phyloP scores from a whole-genome alignment of 2,797 vertebrate genomes.

The Gallinago stenura region DNA sequence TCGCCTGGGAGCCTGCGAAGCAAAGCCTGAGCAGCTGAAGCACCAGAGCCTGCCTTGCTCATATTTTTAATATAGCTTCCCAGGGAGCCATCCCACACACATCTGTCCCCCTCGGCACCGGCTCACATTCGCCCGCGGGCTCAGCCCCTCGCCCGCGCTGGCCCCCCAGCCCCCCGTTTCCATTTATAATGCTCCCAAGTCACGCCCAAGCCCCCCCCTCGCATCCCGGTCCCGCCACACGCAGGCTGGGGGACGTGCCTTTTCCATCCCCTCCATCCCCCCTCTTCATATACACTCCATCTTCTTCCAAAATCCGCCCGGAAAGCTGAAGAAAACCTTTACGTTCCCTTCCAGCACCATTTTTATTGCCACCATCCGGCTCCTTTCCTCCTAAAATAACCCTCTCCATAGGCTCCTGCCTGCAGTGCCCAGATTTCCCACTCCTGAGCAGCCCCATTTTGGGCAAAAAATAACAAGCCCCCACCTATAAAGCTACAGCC shows the following conservation, averaged over 20 bases:
- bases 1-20: background rate
- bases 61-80: constrained; percentile 16
- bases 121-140: background rate
- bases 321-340: background rate
- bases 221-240: background rate
- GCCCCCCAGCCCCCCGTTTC: background rate
- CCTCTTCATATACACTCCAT: fast-evolving
- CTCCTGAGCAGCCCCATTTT: fast-evolving
- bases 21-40: background rate
- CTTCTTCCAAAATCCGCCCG: background rate
- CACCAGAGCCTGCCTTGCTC: background rate
- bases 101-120: constrained; percentile 46
- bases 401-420: background rate
- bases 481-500: fast-evolving
- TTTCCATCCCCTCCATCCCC: background rate
- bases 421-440: fast-evolving
- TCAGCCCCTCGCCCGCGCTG: background rate
- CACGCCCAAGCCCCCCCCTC: background rate
- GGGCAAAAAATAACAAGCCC: background rate
- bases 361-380: background rate
- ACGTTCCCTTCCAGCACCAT: fast-evolving
- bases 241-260: background rate
- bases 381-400: background rate
- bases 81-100: constrained; percentile 51
- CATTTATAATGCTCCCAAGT: constrained; percentile 8